Percentiles rank a stretch among this genome's conserved stretches.
phyloP scores from a whole-genome alignment of 2,888 invertebrate genomes.

The Ectemnius lituratus region DNA sequence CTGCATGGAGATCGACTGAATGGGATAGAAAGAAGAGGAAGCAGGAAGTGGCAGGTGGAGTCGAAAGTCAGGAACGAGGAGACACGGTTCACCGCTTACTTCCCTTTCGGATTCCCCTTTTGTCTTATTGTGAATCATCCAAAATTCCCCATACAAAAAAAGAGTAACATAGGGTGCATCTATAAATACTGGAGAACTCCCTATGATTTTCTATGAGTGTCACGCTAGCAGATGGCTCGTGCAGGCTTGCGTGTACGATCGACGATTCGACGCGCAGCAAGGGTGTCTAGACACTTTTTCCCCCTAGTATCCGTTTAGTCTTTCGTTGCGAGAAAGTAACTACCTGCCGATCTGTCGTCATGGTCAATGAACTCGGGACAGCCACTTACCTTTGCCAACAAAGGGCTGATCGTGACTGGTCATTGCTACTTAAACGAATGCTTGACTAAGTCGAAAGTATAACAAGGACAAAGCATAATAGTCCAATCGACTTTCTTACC shows the following conservation, averaged over 20 bases:
- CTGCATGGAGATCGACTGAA: constrained; percentile 33
- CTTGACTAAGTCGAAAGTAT: too few relatives aligned
- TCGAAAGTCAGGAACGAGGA: constrained; percentile 55
- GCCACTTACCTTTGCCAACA: constrained; percentile 51
- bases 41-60: constrained; percentile 63
- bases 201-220: too few relatives aligned
- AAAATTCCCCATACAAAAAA: too few relatives aligned
- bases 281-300: constrained; percentile 13
- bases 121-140: too few relatives aligned
- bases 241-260: constrained; percentile 7
- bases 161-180: too few relatives aligned
- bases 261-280: constrained; percentile 5
- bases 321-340: constrained; percentile 57
- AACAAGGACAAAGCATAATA: too few relatives aligned
- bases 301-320: constrained; percentile 29
- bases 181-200: too few relatives aligned
- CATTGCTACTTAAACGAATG: too few relatives aligned
- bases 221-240: too few relatives aligned
- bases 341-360: constrained; percentile 61
- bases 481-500: too few relatives aligned
- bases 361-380: constrained; percentile 66
- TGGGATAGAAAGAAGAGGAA: constrained; percentile 44
- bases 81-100: constrained; percentile 49
- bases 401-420: too few relatives aligned
- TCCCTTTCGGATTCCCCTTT: neutral